A percentile compares a stretch with the other conserved stretches of the same genome.
Evolutionary conservation across 2,888 invertebrate species (phyloP).

Genomic region (Melikaiella ostensackeni): DNA sequence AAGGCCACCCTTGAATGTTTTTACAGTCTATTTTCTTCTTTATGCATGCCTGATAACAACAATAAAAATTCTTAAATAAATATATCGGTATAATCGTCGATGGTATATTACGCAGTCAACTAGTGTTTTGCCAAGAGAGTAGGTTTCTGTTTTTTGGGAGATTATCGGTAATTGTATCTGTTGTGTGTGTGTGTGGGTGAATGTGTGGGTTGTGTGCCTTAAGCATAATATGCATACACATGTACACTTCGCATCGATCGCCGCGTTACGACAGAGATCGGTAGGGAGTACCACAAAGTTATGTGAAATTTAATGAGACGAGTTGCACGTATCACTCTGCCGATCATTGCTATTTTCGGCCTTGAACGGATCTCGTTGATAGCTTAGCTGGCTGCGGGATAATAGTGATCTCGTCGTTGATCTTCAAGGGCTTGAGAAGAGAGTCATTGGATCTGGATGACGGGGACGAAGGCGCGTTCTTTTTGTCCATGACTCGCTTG

Average conservation of each 20-base stretch:
- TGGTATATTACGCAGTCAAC: constrained; percentile 73
- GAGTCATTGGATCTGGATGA: constrained; percentile 80
- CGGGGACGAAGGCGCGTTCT: constrained; percentile 79
- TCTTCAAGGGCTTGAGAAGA: constrained; percentile 88
- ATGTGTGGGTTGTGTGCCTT: constrained; percentile 54
- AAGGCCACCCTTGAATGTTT: constrained; percentile 75
- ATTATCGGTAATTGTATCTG: constrained; percentile 41
- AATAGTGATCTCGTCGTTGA: constrained; percentile 93
- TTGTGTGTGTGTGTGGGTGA: neutral
- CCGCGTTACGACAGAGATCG: constrained; percentile 61
- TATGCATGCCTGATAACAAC: constrained; percentile 74
- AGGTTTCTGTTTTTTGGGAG: constrained; percentile 47
- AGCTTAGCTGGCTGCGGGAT: constrained; percentile 88
- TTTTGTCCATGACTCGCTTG: constrained; percentile 90
- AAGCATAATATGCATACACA: constrained; percentile 71
- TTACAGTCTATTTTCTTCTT: constrained; percentile 74
- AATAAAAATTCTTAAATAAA: constrained; percentile 77
- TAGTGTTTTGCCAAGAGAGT: constrained; percentile 58
- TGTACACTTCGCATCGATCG: constrained; percentile 69
- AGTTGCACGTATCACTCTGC: constrained; percentile 71
- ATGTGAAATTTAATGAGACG: constrained; percentile 68
- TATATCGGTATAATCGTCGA: constrained; percentile 73
- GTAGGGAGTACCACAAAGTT: constrained; percentile 63
- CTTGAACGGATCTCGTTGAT: constrained; percentile 71
- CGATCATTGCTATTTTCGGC: constrained; percentile 76